phyloP scores from a whole-genome alignment of 2,797 vertebrate genomes.

The Neoniphon sammara region DNA sequence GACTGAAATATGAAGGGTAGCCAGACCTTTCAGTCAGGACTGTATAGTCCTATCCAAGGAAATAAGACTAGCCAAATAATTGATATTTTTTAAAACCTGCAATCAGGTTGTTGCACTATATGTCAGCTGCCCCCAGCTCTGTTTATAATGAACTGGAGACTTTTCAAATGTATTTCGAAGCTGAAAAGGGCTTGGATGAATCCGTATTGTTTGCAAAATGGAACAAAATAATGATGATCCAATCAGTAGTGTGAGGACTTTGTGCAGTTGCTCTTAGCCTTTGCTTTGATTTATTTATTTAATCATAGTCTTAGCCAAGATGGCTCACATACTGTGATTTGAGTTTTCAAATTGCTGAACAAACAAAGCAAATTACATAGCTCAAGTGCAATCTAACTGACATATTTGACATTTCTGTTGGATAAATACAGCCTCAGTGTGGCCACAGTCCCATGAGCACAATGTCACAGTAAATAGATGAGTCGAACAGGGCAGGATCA shows the following conservation, averaged over 20 bases:
- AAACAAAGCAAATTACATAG: conserved; percentile 43
- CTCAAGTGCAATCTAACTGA: conserved; percentile 19
- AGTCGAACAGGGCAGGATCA: conserved; percentile 5
- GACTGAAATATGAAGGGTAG: conserved; percentile 4
- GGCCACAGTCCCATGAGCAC: conserved; percentile 16
- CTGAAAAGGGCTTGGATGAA: conserved; percentile 1
- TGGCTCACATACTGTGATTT: conserved; percentile 14
- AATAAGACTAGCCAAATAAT: no score
- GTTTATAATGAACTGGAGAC: neutral
- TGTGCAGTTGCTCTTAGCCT: conserved; percentile 23
- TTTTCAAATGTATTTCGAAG: no score
- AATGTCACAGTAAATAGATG: conserved; percentile 24
- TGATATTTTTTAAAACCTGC: no score
- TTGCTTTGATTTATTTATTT: conserved; percentile 30
- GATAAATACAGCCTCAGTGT: conserved; percentile 5
- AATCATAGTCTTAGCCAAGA: conserved; percentile 37
- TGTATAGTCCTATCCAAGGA: no score
- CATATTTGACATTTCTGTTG: conserved; percentile 35
- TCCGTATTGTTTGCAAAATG: conserved; percentile 2
- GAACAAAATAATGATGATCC: conserved; percentile 24
- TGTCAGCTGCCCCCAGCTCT: neutral
- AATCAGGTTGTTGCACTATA: no score
- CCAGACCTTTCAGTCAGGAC: neutral
- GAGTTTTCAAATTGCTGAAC: conserved; percentile 29
- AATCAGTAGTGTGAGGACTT: conserved; percentile 19